Evolutionary conservation across 2,888 invertebrate genomes (phyloP).

Genomic region (Euproctis similis): DNA sequence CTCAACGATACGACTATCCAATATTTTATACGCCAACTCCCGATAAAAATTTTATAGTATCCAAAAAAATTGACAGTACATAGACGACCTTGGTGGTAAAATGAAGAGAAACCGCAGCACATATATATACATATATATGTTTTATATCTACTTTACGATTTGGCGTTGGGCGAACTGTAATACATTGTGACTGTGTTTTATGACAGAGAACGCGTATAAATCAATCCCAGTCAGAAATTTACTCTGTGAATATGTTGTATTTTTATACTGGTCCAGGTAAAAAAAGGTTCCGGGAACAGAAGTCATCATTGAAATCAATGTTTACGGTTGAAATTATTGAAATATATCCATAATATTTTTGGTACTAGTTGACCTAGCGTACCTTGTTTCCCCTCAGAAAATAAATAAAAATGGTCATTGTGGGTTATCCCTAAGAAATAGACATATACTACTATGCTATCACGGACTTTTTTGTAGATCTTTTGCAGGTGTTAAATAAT

Average conservation of each 20-base stretch:
- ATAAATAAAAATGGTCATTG: too few species aligned
- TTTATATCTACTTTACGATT: conserved; percentile 17
- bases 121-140: conserved; percentile 9
- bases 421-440: too few species aligned
- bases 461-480: too few species aligned
- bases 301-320: background rate
- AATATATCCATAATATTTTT: too few species aligned
- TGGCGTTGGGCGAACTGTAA: background rate
- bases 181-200: conserved; percentile 15
- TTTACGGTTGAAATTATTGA: too few species aligned
- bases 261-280: conserved; percentile 1
- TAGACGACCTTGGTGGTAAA: conserved; percentile 1
- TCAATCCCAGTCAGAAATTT: conserved; percentile 20
- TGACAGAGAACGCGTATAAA: conserved; percentile 14
- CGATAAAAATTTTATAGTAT: conserved; percentile 3
- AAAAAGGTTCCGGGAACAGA: background rate
- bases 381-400: too few species aligned
- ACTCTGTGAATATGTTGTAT: conserved; percentile 6
- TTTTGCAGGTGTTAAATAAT: too few species aligned
- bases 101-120: conserved; percentile 6
- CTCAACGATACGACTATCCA: conserved; percentile 1
- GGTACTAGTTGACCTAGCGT: too few species aligned
- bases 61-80: conserved; percentile 3
- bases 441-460: background rate
- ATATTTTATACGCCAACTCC: background rate